Base-by-base conservation (phyloP, 2,888 invertebrate genomes). In the Microctonus hyperodae region DNA sequence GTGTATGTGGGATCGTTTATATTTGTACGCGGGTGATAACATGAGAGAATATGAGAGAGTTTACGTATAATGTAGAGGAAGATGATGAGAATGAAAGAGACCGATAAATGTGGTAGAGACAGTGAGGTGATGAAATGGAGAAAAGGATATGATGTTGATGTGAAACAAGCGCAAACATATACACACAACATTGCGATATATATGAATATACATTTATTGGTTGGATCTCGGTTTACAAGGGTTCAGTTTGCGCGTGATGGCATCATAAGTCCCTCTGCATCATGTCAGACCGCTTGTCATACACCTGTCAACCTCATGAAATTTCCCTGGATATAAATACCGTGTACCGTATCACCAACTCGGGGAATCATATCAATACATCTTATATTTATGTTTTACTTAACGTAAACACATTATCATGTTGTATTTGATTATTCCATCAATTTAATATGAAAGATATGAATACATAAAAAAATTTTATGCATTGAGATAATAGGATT, bases 271-370 rank as follows among this genome's bases (percentile, higher is more conserved):
- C 50, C 64, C 28, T 59, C 23, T 53, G 60, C 37, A 64, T 64
- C 59, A 56, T 22, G 60, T 60, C 55, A 64, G 57, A 64, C 60
- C 37, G 28, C 64, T 59, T 64, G 60, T 61, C 64, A 64, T 50
- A 58, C 56, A 58, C 48, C 64, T 61, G 68, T 64, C 68, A 53
- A 64, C 61, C 59, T 44, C 61, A 50, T 64, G 40, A 56, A 57
- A 37, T 53, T 56, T 61, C 64, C 40, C 23, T 64, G 55, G 56
- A 31, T 59, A 56, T 35, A 6, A 25, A 53, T 51, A 25, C 37
- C 35, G 25, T 22, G 7, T 22, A 10, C 16, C 44, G 44, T 53
- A 44, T 2, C 62, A 23, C 22, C 11, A 4, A 37, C 25, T 25
- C 23, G 51, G 44, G 23, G 33, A 20, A 16, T 9, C n/a, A 37